Conservation (phyloP, 1,140 invertebrate species). For the Nebria ingens region DNA sequence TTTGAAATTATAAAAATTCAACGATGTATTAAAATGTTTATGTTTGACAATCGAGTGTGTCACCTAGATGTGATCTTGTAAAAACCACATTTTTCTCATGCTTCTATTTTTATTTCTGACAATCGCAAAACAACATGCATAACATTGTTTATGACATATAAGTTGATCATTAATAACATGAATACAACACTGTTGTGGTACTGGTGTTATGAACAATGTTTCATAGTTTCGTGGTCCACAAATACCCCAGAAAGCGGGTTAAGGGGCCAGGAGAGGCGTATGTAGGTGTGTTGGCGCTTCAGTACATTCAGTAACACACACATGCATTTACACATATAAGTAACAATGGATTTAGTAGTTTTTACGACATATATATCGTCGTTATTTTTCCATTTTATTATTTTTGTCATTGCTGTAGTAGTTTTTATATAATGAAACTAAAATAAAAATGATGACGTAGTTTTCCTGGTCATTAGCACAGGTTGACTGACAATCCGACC, state of each 20-base stretch:
- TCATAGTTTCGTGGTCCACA: not conserved
- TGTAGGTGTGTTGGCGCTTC: not conserved
- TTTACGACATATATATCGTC: not conserved
- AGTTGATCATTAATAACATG: not conserved
- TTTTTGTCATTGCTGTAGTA: no score
- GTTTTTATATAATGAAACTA: no score
- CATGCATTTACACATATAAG: not conserved
- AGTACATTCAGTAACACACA: not conserved
- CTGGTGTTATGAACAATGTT: not conserved
- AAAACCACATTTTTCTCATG: no score
- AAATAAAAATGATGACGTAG: no score
- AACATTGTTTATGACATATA: not conserved
- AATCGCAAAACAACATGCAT: not conserved
- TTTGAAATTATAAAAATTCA: no score
- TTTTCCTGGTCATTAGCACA: no score
- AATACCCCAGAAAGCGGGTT: no score
- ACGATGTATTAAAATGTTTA: no score
- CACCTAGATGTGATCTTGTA: no score
- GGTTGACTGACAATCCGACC: no score
- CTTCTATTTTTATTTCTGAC: not conserved
- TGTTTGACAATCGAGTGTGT: no score
- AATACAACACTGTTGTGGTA: not conserved
- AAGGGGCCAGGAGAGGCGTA: no score
- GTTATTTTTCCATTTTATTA: not conserved
- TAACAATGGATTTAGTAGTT: not conserved